A percentile compares a stretch with the other conserved stretches of the same genome.
Evolutionary conservation across 2,797 vertebrate species (phyloP).

Genomic region (Melanotaenia trifasciata): DNA sequence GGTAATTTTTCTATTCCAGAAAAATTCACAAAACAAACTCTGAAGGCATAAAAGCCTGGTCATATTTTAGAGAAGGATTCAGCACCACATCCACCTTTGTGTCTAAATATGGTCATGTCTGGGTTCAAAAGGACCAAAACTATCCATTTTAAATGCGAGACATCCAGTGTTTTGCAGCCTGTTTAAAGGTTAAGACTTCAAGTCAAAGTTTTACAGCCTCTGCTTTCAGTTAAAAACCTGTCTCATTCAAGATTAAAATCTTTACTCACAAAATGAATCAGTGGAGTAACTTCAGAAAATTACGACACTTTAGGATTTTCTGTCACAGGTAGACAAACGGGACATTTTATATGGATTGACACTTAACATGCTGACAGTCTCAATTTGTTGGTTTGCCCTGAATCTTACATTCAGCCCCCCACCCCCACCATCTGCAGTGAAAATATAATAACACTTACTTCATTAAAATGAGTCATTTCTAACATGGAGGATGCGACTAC

Average conservation of each 20-base stretch:
- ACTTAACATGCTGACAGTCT: constrained; percentile 18
- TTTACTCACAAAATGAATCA: background rate
- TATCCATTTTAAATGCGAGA: background rate
- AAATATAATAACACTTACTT: constrained; percentile 81
- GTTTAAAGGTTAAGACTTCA: no score
- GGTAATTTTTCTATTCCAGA: no score
- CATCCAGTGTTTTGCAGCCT: background rate
- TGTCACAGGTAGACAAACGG: background rate
- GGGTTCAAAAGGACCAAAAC: no score
- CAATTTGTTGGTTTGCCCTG: constrained; percentile 24
- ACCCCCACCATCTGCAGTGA: constrained; percentile 43
- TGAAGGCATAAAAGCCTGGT: no score
- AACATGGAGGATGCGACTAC: constrained; percentile 70
- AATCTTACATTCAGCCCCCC: constrained; percentile 39
- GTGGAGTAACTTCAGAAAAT: no score
- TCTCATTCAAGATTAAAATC: background rate
- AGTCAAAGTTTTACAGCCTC: no score
- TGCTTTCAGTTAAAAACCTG: background rate
- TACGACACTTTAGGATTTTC: background rate
- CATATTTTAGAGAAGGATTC: no score
- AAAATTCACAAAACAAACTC: no score
- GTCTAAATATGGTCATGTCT: no score
- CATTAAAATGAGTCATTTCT: constrained; percentile 82
- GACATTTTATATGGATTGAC: background rate
- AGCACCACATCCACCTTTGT: no score